A percentile compares a stretch with the other conserved stretches of the same genome.
These are phyloP conservation scores for Ramphastos sulfuratus DNA, from an alignment of 2,113 vertebrate genomes.

Conservation along the genomic window DNA sequence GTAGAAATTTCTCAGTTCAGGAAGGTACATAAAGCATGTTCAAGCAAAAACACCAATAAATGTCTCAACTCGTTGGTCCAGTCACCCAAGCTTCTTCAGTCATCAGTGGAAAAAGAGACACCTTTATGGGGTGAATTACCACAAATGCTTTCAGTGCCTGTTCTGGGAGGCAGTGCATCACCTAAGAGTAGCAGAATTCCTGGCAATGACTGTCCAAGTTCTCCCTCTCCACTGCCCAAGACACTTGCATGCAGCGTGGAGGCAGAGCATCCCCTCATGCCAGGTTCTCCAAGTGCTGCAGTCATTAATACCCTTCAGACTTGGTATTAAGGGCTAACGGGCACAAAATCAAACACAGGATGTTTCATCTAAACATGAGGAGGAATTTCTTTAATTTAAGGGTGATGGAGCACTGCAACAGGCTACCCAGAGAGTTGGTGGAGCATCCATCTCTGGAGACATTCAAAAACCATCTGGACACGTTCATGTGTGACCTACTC, in stretches of 20 bases:
- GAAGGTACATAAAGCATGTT: accelerated
- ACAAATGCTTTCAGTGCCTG: neutral
- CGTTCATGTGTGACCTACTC: too few species aligned
- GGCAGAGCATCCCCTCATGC: accelerated
- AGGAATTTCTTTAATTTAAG: too few species aligned
- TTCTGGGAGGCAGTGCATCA: neutral
- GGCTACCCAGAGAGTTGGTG: too few species aligned
- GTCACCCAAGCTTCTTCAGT: neutral
- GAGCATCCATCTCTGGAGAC: too few species aligned
- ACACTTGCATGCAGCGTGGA: neutral
- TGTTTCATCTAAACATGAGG: too few species aligned
- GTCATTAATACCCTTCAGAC: neutral
- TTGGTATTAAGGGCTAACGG: too few species aligned
- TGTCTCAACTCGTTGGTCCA: accelerated
- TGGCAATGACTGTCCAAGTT: neutral
- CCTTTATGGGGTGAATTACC: neutral
- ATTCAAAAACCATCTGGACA: too few species aligned
- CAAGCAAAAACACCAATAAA: accelerated
- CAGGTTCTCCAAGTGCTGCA: neutral
- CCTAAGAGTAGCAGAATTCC: neutral
- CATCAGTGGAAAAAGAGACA: neutral
- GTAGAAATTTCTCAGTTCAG: neutral
- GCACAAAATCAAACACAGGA: too few species aligned
- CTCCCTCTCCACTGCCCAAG: accelerated
- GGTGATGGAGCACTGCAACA: too few species aligned